A percentile compares a stretch with the other conserved stretches of the same genome.
Evolutionary conservation across 2,113 vertebrate genomes (phyloP).

Genomic region (Nematolebias whitei): DNA sequence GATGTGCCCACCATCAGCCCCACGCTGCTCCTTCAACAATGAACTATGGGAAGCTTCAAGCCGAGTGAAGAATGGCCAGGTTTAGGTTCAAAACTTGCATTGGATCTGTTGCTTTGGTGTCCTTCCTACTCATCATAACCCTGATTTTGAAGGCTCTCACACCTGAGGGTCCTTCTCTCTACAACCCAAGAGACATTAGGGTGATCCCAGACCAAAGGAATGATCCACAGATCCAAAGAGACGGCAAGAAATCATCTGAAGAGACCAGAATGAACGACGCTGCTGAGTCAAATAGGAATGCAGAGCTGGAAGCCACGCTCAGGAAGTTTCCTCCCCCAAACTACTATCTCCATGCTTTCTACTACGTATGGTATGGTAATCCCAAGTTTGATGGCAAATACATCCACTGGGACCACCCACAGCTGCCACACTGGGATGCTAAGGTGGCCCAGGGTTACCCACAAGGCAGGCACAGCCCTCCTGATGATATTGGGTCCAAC

Average conservation of each 20-base stretch:
- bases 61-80: conserved; percentile 86
- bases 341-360: conserved; percentile 93
- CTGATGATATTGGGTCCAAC: conserved; percentile 92
- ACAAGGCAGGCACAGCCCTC: conserved; percentile 88
- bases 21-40: conserved; percentile 34
- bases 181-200: conserved; percentile 79
- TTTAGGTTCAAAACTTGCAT: conserved; percentile 89
- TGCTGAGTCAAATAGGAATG: conserved; percentile 33
- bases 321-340: conserved; percentile 85
- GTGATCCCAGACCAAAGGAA: conserved; percentile 76
- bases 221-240: conserved; percentile 21
- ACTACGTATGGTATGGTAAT: conserved; percentile 95
- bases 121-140: conserved; percentile 87
- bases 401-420: conserved; percentile 93
- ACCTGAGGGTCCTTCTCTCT: conserved; percentile 83
- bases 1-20: conserved; percentile 14
- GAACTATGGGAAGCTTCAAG: conserved; percentile 33
- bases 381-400: conserved; percentile 93
- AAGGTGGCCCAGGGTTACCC: conserved; percentile 89
- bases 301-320: conserved; percentile 59
- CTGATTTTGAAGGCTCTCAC: conserved; percentile 87
- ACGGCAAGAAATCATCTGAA: conserved; percentile 34
- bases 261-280: conserved; percentile 61
- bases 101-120: conserved; percentile 82
- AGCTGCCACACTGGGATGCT: conserved; percentile 92